These are phyloP conservation scores for Rhinopomastus cyanomelas DNA, from an alignment of 2,113 vertebrate genomes.

Conservation along the genomic window DNA sequence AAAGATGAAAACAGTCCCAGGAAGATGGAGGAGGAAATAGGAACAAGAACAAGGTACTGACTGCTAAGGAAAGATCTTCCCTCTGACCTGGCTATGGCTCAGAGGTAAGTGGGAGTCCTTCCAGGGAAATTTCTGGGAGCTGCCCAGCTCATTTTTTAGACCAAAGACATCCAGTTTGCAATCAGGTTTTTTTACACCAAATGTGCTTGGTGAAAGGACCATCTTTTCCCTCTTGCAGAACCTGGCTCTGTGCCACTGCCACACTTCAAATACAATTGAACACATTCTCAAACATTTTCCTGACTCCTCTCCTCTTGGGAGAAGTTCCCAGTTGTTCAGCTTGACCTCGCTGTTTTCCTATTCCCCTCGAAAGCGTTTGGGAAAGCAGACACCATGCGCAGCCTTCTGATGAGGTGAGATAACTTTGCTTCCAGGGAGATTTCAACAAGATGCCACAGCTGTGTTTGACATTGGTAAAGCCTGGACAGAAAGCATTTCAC, in stretches of 20 bases:
- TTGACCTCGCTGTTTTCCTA: background rate
- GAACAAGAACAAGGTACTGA: background rate
- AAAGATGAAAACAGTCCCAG: background rate
- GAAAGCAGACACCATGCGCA: background rate
- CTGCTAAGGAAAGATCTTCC: background rate
- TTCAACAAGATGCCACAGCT: constrained; percentile 35
- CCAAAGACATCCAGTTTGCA: background rate
- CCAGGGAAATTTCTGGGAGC: background rate
- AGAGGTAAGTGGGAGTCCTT: background rate
- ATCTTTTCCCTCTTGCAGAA: background rate
- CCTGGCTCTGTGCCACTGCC: background rate
- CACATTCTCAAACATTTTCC: background rate
- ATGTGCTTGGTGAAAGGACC: background rate
- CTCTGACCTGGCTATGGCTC: background rate
- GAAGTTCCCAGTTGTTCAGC: background rate
- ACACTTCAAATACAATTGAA: background rate
- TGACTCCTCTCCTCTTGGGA: background rate
- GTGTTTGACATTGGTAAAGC: background rate
- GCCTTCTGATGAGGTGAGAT: constrained; percentile 45
- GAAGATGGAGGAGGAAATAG: background rate
- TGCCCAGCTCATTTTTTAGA: background rate
- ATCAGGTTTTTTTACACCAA: background rate
- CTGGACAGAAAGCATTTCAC: background rate
- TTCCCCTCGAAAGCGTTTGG: background rate
- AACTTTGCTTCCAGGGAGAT: constrained; percentile 31